phyloP scores from a whole-genome alignment of 2,797 vertebrate species.

The Labeo calbasu region DNA sequence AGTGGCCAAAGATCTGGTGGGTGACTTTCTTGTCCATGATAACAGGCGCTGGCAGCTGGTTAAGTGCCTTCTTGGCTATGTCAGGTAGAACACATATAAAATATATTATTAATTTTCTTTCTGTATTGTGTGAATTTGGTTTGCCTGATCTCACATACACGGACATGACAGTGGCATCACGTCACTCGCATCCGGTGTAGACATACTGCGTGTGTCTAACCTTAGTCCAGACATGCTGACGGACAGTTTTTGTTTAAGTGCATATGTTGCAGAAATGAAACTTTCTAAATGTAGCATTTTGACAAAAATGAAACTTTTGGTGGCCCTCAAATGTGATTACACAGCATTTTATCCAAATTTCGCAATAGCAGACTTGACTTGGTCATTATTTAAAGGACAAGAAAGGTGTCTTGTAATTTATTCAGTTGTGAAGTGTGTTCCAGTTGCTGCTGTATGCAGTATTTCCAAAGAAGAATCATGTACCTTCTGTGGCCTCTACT shows the following conservation, averaged over 20 bases:
- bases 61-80: neutral
- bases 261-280: neutral
- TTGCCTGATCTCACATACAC: neutral
- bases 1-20: neutral
- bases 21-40: neutral
- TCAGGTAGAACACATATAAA: neutral
- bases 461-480: constrained; percentile 57
- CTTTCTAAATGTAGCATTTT: neutral
- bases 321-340: neutral
- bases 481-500: constrained; percentile 62
- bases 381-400: neutral
- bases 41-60: neutral
- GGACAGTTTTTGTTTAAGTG: neutral
- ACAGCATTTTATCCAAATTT: neutral
- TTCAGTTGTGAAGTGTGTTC: neutral
- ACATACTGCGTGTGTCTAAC: neutral
- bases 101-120: neutral
- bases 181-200: too few species aligned
- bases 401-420: neutral
- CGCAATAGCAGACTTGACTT: neutral
- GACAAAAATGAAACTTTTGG: constrained; percentile 40
- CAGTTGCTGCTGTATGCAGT: neutral
- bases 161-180: too few species aligned
- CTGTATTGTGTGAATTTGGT: neutral
- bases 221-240: neutral